A percentile compares a stretch with the other conserved stretches of the same genome.
phyloP scores from a whole-genome alignment of 2,888 invertebrate species.

The Thymelicus acteon region DNA sequence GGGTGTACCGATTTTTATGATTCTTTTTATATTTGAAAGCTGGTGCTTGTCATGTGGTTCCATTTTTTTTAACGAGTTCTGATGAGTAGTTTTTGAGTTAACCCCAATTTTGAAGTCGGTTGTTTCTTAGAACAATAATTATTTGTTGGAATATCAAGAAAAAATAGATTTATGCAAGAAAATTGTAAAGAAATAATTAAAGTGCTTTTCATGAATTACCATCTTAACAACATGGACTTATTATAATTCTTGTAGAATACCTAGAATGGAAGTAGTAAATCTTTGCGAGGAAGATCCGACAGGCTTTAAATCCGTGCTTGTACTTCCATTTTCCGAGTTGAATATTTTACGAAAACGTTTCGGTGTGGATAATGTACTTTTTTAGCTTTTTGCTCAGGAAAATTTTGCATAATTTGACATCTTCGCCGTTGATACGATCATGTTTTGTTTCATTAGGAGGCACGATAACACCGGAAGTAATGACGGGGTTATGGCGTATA shows the following conservation, averaged over 20 bases:
- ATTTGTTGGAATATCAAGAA: no score
- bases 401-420: slow-evolving; percentile 12
- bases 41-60: no score
- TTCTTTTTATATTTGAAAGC: no score
- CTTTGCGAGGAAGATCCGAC: slow-evolving; percentile 10
- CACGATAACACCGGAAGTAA: neutral
- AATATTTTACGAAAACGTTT: slow-evolving; percentile 12
- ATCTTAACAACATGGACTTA: neutral
- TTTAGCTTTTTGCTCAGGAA: slow-evolving; percentile 1
- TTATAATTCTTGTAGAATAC: neutral
- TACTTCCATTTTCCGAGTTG: slow-evolving; percentile 14
- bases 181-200: neutral
- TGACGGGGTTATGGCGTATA: neutral
- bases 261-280: slow-evolving; percentile 4
- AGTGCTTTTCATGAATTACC: neutral
- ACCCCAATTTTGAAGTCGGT: no score
- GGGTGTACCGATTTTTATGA: no score
- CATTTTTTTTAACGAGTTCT: no score
- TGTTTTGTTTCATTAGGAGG: slow-evolving; percentile 4
- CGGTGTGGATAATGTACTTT: slow-evolving; percentile 10
- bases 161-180: no score
- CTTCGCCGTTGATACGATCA: slow-evolving; percentile 5
- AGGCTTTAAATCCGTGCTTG: slow-evolving; percentile 12
- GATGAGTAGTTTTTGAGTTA: no score
- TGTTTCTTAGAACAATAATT: no score